Base-by-base conservation (phyloP, 2,888 invertebrate genomes). In the Camptogramma bilineatum region DNA sequence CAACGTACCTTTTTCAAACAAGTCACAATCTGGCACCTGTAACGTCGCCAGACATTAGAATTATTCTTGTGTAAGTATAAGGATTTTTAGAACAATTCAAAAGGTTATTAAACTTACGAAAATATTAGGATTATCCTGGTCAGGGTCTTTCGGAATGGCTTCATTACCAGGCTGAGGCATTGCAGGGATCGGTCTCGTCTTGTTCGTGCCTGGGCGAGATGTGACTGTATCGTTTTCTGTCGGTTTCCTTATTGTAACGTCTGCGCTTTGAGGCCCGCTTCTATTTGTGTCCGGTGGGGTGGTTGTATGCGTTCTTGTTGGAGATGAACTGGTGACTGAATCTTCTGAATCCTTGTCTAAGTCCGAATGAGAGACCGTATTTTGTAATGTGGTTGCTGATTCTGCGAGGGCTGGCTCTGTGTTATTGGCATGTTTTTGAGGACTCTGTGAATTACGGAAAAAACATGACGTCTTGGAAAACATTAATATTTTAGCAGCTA, bases 11-110 rank as follows among this genome's bases (percentile, higher is more conserved):
- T 94, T 85, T 82, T 96, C 95, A 78, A 97, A 97, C 66, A 97
- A 79, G 82, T 96, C 96, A 71, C 95, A 95, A 62, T 95, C 92
- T 44, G 96, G 96, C 31, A 96, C 94, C 95, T 96, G 79, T 16
- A 83, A 76, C 54, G 52, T 52, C 0, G 46, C n/a, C 44, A 19
- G 16, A 57, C 18, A 53, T 17, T 56, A 42, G 16, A 53, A 18
- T 5, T 31, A 16, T 44, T 42, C 19, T 17, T 13, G 17, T 18
- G 17, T 44, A 42, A 4, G 34, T n/a, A 39, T 39, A 31, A 1
- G 5, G 31, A 31, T 21, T 28, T 28, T 4, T 28, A 7, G 0
- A 7, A 4, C 31, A 31, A 7, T 9, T 10, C 1, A 13, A 13
- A 34, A 13, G 13, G 34, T 10, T 2, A 28, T 28, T 34, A 18